These are phyloP conservation scores for Centropus bengalensis DNA, from an alignment of 2,113 vertebrate species.

Conservation along the genomic window DNA sequence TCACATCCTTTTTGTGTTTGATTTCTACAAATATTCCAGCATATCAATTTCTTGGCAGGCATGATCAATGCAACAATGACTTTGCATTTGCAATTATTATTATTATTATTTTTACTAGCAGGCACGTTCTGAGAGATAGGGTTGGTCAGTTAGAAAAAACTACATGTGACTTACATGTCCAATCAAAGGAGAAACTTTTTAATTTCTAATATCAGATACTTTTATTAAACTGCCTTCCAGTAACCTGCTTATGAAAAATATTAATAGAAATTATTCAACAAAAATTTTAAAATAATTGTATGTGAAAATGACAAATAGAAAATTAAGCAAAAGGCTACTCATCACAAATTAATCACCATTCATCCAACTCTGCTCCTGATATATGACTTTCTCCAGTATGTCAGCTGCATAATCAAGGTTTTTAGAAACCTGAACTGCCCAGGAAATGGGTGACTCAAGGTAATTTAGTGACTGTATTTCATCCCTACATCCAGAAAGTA, in stretches of 20 bases:
- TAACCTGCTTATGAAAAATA: slow-evolving; percentile 27
- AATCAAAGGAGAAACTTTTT: background rate
- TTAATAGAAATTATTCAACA: slow-evolving; percentile 25
- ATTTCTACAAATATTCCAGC: slow-evolving; percentile 56
- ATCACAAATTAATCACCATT: background rate
- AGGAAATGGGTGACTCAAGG: slow-evolving; percentile 54
- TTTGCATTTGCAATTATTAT: slow-evolving; percentile 58
- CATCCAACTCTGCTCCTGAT: background rate
- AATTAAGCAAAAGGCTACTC: background rate
- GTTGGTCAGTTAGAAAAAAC: slow-evolving; percentile 4
- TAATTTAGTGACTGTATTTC: slow-evolving; percentile 56
- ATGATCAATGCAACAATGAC: slow-evolving; percentile 23
- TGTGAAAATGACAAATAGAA: background rate
- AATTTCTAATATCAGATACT: slow-evolving; percentile 4
- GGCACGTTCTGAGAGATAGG: slow-evolving; percentile 14
- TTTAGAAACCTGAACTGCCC: slow-evolving; percentile 48
- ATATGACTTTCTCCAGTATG: background rate
- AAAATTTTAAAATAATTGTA: background rate
- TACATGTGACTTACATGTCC: background rate
- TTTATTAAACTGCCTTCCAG: slow-evolving; percentile 10
- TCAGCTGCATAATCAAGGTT: slow-evolving; percentile 12
- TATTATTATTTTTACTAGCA: slow-evolving; percentile 58
- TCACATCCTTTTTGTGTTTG: slow-evolving; percentile 54
- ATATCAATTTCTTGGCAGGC: slow-evolving; percentile 59
- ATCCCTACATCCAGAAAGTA: slow-evolving; percentile 25